These are phyloP conservation scores for Gorsachius goisagi DNA, from an alignment of 2,113 vertebrate species.

Conservation along the genomic window DNA sequence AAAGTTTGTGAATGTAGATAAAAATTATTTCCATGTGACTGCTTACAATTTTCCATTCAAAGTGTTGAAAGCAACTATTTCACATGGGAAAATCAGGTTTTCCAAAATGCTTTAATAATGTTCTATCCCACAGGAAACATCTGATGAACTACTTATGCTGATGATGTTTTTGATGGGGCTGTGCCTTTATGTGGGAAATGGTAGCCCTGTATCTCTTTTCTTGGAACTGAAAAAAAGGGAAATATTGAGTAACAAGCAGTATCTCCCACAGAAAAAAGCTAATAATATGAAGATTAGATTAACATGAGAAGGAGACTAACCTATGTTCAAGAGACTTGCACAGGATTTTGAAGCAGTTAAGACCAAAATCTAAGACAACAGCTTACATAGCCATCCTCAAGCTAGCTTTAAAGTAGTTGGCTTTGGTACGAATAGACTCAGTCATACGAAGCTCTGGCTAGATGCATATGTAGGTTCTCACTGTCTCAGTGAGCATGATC, in stretches of 20 bases:
- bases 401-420: background rate
- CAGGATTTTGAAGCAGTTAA: background rate
- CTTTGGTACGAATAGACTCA: background rate
- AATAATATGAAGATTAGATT: background rate
- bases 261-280: background rate
- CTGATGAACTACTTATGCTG: background rate
- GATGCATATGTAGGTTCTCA: accelerated
- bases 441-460: background rate
- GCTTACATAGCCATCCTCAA: background rate
- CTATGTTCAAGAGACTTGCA: background rate
- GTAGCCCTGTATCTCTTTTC: background rate
- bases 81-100: background rate
- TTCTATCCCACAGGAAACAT: background rate
- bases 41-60: background rate
- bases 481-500: background rate
- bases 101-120: background rate
- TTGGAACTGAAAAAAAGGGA: background rate
- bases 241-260: background rate
- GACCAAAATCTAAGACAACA: background rate
- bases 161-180: background rate
- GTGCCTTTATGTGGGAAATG: background rate
- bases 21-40: background rate
- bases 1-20: background rate
- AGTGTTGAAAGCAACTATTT: background rate
- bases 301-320: background rate